These are phyloP conservation scores for Ophthalmotilapia sp. DNA, from an alignment of 2,113 vertebrate species.

Conservation along the genomic window DNA sequence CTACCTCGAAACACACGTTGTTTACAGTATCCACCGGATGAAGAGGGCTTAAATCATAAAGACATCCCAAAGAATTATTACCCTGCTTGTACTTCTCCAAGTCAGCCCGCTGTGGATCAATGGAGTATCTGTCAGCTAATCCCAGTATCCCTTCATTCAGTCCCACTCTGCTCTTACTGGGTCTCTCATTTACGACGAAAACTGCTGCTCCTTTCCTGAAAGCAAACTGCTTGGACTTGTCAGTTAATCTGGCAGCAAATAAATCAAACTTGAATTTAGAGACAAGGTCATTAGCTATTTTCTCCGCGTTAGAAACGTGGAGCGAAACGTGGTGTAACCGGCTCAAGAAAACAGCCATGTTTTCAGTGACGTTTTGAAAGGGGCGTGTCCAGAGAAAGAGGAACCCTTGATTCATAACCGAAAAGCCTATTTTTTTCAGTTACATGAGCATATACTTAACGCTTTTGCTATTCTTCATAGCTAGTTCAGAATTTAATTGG, in stretches of 20 bases:
- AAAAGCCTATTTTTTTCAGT: background rate
- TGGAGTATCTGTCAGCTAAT: background rate
- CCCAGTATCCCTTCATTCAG: background rate
- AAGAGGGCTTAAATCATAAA: constrained; percentile 72
- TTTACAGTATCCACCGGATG: constrained; percentile 78
- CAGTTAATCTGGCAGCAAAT: constrained; percentile 71
- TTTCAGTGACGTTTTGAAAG: constrained; percentile 32
- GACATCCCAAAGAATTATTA: background rate
- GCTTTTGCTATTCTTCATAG: background rate
- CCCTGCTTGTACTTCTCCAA: background rate
- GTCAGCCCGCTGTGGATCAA: background rate
- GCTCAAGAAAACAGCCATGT: constrained; percentile 78
- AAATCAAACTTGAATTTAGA: constrained; percentile 77
- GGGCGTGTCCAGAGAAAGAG: background rate
- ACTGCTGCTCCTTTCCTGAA: constrained; percentile 73
- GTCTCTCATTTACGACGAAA: constrained; percentile 81
- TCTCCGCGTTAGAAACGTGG: constrained; percentile 73
- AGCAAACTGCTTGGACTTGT: constrained; percentile 75
- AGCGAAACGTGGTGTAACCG: constrained; percentile 84
- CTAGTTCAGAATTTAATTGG: background rate
- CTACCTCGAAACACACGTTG: constrained; percentile 89
- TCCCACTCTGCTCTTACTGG: background rate
- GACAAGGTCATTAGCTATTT: constrained; percentile 72
- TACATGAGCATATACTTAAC: background rate
- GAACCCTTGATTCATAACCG: background rate